Evolutionary conservation across 23 tunicate genomes (phyloP).

Genomic region (Ciona savignyi): DNA sequence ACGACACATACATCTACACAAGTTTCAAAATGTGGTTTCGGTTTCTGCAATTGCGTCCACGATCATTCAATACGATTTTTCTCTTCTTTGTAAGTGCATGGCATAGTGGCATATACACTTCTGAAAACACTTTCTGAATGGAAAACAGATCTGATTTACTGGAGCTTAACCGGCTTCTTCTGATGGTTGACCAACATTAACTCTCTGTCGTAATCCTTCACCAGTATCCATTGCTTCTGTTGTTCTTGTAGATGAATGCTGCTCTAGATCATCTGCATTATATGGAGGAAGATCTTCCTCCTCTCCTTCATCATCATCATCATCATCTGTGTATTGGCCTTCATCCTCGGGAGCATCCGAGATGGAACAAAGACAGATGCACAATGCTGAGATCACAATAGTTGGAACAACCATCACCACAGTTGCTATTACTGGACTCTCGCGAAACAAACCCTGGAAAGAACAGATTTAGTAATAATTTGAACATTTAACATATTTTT

Average conservation of each 20-base stretch:
- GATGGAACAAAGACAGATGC: constrained; percentile 67
- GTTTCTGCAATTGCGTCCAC: no score
- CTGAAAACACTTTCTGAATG: no score
- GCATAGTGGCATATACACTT: no score
- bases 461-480: no score
- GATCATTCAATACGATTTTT: no score
- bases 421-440: constrained; percentile 56
- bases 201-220: background rate
- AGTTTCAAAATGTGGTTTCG: no score
- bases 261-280: background rate
- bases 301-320: constrained; percentile 1
- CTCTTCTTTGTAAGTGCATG: no score
- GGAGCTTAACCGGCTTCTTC: background rate
- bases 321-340: background rate
- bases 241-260: no score
- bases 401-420: constrained; percentile 66
- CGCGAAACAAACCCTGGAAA: constrained; percentile 35
- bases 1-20: no score
- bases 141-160: no score
- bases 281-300: constrained; percentile 13
- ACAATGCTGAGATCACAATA: constrained; percentile 33
- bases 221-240: background rate
- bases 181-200: background rate
- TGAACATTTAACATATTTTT: no score
- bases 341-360: constrained; percentile 34